phyloP scores from a whole-genome alignment of 2,797 vertebrate species.

The Triplophysa bombifrons region DNA sequence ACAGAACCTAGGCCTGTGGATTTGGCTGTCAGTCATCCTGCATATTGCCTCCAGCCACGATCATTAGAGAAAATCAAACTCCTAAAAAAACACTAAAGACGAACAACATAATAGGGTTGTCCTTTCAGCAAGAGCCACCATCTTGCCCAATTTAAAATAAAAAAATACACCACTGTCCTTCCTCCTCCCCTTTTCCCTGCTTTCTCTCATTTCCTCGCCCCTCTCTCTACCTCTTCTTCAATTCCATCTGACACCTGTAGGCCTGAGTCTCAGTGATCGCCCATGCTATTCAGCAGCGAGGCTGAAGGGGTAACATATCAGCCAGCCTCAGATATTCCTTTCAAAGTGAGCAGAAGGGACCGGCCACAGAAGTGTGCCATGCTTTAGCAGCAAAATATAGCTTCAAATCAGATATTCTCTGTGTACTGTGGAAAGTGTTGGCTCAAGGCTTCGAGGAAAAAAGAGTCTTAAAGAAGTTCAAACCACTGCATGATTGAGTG shows the following conservation, averaged over 20 bases:
- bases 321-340: constrained; percentile 74
- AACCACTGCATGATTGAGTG: constrained; percentile 67
- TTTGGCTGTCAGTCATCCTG: constrained; percentile 73
- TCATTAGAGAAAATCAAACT: constrained; percentile 68
- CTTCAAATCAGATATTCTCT: constrained; percentile 77
- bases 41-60: constrained; percentile 67
- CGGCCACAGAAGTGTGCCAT: constrained; percentile 69
- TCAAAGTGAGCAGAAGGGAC: constrained; percentile 74
- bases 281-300: constrained; percentile 17
- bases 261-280: constrained; percentile 58
- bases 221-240: constrained; percentile 54
- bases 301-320: constrained; percentile 70
- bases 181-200: background rate
- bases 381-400: constrained; percentile 70
- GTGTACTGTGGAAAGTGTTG: constrained; percentile 73
- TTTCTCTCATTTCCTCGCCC: background rate
- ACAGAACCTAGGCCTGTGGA: constrained; percentile 67
- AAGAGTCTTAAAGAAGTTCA: constrained; percentile 69
- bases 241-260: constrained; percentile 62
- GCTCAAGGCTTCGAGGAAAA: constrained; percentile 70
- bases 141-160: background rate
- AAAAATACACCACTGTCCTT: constrained; percentile 34
- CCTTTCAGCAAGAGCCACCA: constrained; percentile 61
- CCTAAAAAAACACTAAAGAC: constrained; percentile 56
- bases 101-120: constrained; percentile 67